Evolutionary conservation across 2,797 vertebrate genomes (phyloP).

Genomic region (Brachyrhaphis roseni): DNA sequence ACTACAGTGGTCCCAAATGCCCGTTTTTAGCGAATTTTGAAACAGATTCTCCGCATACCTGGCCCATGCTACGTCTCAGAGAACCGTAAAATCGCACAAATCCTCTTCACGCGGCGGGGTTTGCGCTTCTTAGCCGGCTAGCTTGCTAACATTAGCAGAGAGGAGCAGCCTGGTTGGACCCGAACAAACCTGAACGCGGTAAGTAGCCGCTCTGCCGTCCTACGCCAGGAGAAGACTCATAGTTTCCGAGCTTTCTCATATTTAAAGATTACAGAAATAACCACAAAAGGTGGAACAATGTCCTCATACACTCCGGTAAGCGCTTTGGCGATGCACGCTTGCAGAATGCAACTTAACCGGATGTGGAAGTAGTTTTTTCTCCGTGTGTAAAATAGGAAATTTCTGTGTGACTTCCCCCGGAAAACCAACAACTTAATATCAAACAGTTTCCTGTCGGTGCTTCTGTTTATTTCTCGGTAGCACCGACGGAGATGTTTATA

Average conservation of each 20-base stretch:
- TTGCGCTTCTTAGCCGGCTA: conserved; percentile 36
- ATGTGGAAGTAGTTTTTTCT: conserved; percentile 86
- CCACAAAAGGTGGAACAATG: not conserved
- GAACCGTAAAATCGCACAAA: not conserved
- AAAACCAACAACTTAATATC: conserved; percentile 82
- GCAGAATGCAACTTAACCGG: conserved; percentile 71
- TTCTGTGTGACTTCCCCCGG: conserved; percentile 82
- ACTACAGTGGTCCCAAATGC: conserved; percentile 24
- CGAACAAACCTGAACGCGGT: conserved; percentile 56
- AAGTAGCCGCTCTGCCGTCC: conserved; percentile 30
- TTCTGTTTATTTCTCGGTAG: conserved; percentile 23
- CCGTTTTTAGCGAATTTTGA: not conserved
- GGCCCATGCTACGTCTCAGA: not conserved
- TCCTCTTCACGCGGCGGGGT: not conserved
- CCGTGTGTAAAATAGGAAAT: conserved; percentile 79
- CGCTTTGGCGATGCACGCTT: conserved; percentile 37
- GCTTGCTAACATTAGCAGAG: conserved; percentile 60
- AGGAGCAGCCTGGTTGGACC: conserved; percentile 14
- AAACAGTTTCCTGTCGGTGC: conserved; percentile 78
- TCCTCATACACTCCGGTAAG: not conserved
- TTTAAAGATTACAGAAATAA: not conserved
- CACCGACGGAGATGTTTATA: not conserved
- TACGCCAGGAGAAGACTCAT: not conserved
- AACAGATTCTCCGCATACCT: not conserved
- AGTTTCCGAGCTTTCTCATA: not conserved